Evolutionary conservation across 2,113 vertebrate species (phyloP), one percentile per base, ranked within the genome.

Genomic region (Tychaedon coryphoeus): DNA sequence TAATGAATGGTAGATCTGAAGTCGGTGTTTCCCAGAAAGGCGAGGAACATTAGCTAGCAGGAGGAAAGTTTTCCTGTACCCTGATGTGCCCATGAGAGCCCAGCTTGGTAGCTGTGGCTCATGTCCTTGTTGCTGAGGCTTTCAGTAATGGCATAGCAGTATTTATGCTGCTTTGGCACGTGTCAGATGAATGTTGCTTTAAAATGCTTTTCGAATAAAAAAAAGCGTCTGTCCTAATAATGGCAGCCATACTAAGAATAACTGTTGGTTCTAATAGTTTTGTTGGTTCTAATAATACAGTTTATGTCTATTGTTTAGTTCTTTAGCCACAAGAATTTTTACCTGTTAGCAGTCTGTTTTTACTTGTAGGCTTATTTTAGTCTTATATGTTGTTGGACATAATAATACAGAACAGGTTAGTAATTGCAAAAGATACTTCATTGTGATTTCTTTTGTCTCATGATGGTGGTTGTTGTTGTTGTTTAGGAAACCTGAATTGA

Each of bases 401-500:
- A 25, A 9, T 84, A 74, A 86, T 42, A 28, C 31, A 79, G 31
- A 84, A 62, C 31, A 75, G 40, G 57, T 19, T 61, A 45, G 16
- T 86, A 85, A 56, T 87, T 77, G 60, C 22, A 86, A 36, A 95
- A 89, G 36, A 72, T 51, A 43, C 48, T 56, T 77, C 31, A 12
- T n/a, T 78, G 15, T 47, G 42, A 45, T 92, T 86, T 94, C 56
- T 88, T 74, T 77, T 74, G 28, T 81, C 69, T 95, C 43, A 80
- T 71, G 22, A 31, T 85, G 42, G 53, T 83, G 84, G 20, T 91
- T 86, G 61, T 95, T 95, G 72, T 96, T 97, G 88, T 96, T 95
- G 93, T 97, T 95, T 96, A 99, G 99, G 97, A 99, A 99, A 98
- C 98, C 98, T 6, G 99, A 99, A 96, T 96, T 98, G 98, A 99